phyloP scores from a whole-genome alignment of 2,888 invertebrate species.

The Plebejus melissa region DNA sequence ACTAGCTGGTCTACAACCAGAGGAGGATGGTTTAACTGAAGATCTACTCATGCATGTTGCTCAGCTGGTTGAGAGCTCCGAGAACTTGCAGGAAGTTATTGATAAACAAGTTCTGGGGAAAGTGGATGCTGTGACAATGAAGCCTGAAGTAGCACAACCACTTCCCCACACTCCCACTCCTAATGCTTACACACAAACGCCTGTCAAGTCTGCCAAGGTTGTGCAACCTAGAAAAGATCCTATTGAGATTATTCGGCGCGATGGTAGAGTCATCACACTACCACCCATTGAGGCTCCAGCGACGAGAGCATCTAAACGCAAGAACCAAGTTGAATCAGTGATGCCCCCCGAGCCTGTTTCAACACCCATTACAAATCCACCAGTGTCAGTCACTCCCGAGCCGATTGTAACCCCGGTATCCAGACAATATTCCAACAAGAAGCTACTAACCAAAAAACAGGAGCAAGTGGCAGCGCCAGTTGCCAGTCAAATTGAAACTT shows the following conservation, averaged over 20 bases:
- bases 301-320: slow-evolving; percentile 85
- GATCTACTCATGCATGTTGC: slow-evolving; percentile 87
- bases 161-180: slow-evolving; percentile 42
- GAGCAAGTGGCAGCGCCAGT: slow-evolving; percentile 41
- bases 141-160: slow-evolving; percentile 43
- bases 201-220: slow-evolving; percentile 53
- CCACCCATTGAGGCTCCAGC: slow-evolving; percentile 92
- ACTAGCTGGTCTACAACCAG: slow-evolving; percentile 80
- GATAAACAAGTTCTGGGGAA: slow-evolving; percentile 81
- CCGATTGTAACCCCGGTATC: slow-evolving; percentile 52
- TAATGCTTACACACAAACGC: slow-evolving; percentile 52
- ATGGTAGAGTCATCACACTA: slow-evolving; percentile 86
- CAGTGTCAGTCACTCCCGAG: slow-evolving; percentile 49
- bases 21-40: slow-evolving; percentile 83
- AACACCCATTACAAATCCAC: slow-evolving; percentile 40
- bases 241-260: slow-evolving; percentile 85
- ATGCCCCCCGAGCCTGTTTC: slow-evolving; percentile 33
- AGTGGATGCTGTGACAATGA: slow-evolving; percentile 55
- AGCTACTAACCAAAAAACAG: slow-evolving; percentile 53
- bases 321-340: slow-evolving; percentile 66
- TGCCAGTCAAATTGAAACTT: slow-evolving; percentile 39
- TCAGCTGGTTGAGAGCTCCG: slow-evolving; percentile 82
- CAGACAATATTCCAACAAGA: slow-evolving; percentile 66
- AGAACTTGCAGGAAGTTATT: slow-evolving; percentile 85
- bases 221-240: slow-evolving; percentile 72